These are phyloP conservation scores for Himalopsyche anomala DNA, from an alignment of 2,888 invertebrate genomes.

Conservation along the genomic window DNA sequence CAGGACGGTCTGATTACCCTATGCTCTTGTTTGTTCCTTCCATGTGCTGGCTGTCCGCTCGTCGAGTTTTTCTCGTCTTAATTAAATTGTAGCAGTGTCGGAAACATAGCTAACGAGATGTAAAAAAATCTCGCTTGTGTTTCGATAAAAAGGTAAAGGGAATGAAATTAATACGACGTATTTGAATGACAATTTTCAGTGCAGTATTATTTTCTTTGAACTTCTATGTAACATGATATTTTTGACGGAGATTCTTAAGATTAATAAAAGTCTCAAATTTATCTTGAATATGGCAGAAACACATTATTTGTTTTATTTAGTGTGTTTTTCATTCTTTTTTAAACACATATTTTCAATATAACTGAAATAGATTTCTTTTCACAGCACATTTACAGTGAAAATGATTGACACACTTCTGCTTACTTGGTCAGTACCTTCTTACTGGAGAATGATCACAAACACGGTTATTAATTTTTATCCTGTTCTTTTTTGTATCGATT, in stretches of 20 bases:
- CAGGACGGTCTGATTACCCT: slow-evolving; percentile 57
- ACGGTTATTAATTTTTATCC: too few relatives aligned
- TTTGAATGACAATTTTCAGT: slow-evolving; percentile 27
- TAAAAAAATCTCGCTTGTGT: slow-evolving; percentile 37
- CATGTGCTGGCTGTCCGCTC: slow-evolving; percentile 39
- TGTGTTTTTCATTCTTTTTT: too few relatives aligned
- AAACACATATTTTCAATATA: too few relatives aligned
- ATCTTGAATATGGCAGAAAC: too few relatives aligned
- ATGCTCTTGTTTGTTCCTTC: slow-evolving; percentile 47
- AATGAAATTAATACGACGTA: slow-evolving; percentile 31
- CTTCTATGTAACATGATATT: slow-evolving; percentile 36
- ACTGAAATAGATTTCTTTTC: too few relatives aligned
- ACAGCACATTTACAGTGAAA: too few relatives aligned
- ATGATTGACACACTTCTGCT: too few relatives aligned
- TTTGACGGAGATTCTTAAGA: neutral
- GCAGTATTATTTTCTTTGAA: slow-evolving; percentile 32
- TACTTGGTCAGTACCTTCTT: too few relatives aligned
- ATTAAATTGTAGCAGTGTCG: slow-evolving; percentile 55
- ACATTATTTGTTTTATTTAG: too few relatives aligned
- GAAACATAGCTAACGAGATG: slow-evolving; percentile 45
- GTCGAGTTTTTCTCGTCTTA: slow-evolving; percentile 46
- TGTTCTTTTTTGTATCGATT: too few relatives aligned
- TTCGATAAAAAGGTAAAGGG: slow-evolving; percentile 35
- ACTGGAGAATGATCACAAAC: too few relatives aligned
- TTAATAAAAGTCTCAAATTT: neutral